These are phyloP conservation scores for Drosophila tristis DNA, from an alignment of 1,140 invertebrate species.

Conservation along the genomic window DNA sequence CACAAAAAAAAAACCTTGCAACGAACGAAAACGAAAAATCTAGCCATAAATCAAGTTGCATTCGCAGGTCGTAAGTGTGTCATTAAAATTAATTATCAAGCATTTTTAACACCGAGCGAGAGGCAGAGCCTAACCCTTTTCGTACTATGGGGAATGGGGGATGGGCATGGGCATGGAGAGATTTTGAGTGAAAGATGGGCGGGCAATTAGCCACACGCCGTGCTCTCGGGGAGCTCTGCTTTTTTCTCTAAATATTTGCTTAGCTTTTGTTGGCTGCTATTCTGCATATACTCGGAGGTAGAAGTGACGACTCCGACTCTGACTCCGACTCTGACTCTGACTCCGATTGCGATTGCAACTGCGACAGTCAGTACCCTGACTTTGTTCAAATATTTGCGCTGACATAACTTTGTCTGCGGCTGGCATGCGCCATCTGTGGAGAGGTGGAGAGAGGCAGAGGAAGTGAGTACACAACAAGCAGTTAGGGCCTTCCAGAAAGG, in stretches of 20 bases:
- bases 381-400: slow-evolving; percentile 75
- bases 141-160: too few relatives aligned
- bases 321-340: background rate
- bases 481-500: slow-evolving; percentile 6
- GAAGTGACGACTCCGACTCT: background rate
- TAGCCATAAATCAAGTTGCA: slow-evolving; percentile 74
- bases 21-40: background rate
- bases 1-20: slow-evolving; percentile 24
- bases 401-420: slow-evolving; percentile 81
- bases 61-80: slow-evolving; percentile 65
- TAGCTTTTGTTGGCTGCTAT: slow-evolving; percentile 62
- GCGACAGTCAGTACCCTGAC: slow-evolving; percentile 31
- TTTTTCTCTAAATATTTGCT: slow-evolving; percentile 71
- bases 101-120: slow-evolving; percentile 63
- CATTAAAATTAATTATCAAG: slow-evolving; percentile 82
- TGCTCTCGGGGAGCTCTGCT: slow-evolving; percentile 38
- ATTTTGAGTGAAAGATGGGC: too few relatives aligned
- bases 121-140: slow-evolving; percentile 29
- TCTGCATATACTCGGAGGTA: slow-evolving; percentile 2
- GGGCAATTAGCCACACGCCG: slow-evolving; percentile 72
- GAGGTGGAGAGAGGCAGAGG: background rate
- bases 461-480: slow-evolving; percentile 5
- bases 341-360: slow-evolving; percentile 5
- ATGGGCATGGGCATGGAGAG: too few relatives aligned
- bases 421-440: slow-evolving; percentile 55